Percentiles rank a stretch among this genome's conserved stretches.
phyloP scores from a whole-genome alignment of 2,888 invertebrate genomes.

The Folsomia candida region DNA sequence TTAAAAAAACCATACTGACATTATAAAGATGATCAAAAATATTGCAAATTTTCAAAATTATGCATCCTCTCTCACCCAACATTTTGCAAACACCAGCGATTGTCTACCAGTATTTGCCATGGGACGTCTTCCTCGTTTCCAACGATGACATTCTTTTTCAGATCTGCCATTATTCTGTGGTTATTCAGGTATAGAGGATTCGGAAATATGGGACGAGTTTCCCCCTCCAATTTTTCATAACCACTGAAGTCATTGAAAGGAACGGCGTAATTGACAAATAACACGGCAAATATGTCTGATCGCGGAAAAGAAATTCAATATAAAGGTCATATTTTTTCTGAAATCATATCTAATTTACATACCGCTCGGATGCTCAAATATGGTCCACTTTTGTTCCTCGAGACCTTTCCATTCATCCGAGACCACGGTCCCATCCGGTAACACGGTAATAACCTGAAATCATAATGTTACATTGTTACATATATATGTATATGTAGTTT shows the following conservation, averaged over 20 bases:
- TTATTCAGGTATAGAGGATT: slow-evolving; percentile 26
- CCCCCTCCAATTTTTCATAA: slow-evolving; percentile 24
- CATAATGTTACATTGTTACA: too few species aligned
- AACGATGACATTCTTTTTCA: neutral
- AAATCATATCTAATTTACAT: too few species aligned
- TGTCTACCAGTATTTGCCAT: slow-evolving; percentile 33
- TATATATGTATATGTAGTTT: too few species aligned
- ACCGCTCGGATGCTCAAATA: slow-evolving; percentile 30
- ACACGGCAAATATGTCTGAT: slow-evolving; percentile 25
- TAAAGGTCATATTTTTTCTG: too few species aligned
- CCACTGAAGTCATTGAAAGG: slow-evolving; percentile 33
- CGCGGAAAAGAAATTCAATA: too few species aligned
- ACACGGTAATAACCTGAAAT: too few species aligned
- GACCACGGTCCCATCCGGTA: slow-evolving; percentile 35
- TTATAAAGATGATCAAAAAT: neutral
- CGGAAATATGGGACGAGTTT: slow-evolving; percentile 36
- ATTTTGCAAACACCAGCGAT: slow-evolving; percentile 35
- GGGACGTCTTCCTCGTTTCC: slow-evolving; percentile 12
- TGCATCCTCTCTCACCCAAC: slow-evolving; percentile 24
- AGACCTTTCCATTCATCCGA: slow-evolving; percentile 13
- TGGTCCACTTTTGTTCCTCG: slow-evolving; percentile 30
- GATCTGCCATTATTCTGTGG: slow-evolving; percentile 4
- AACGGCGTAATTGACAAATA: slow-evolving; percentile 28
- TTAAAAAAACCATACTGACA: slow-evolving; percentile 8
- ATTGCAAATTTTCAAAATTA: neutral